Percentiles rank a stretch among this genome's conserved stretches.
These are phyloP conservation scores for Noctilio leporinus DNA, from an alignment of 2,113 vertebrate species.

Conservation along the genomic window DNA sequence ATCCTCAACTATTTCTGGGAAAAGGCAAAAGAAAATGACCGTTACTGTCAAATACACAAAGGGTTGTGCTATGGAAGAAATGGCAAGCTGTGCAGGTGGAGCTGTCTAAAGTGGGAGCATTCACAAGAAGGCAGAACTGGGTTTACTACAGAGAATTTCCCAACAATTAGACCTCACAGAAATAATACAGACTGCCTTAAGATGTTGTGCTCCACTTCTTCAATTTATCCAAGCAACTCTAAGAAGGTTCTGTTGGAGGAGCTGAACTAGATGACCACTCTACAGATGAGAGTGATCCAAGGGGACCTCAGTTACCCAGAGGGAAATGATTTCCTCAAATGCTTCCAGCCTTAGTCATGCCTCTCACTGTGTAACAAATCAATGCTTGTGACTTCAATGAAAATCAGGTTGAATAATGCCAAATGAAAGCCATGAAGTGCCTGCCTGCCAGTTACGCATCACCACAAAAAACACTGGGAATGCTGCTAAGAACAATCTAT, in stretches of 20 bases:
- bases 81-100: neutral
- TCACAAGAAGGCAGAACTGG: neutral
- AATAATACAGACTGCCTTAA: neutral
- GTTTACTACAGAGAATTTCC: neutral
- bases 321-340: neutral
- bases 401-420: neutral
- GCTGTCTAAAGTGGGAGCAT: neutral
- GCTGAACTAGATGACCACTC: neutral
- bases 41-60: neutral
- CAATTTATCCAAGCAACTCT: neutral
- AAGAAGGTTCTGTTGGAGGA: neutral
- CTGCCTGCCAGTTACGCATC: neutral
- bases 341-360: neutral
- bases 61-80: neutral
- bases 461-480: neutral
- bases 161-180: neutral
- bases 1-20: neutral
- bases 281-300: neutral
- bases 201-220: neutral
- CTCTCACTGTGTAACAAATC: neutral
- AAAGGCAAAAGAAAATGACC: neutral
- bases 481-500: too few relatives aligned
- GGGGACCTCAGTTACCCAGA: neutral
- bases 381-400: neutral
- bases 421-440: neutral